Evolutionary conservation across 2,888 invertebrate species (phyloP), one percentile per base, ranked within the genome.

Genomic region (Drosophila bunnanda): DNA sequence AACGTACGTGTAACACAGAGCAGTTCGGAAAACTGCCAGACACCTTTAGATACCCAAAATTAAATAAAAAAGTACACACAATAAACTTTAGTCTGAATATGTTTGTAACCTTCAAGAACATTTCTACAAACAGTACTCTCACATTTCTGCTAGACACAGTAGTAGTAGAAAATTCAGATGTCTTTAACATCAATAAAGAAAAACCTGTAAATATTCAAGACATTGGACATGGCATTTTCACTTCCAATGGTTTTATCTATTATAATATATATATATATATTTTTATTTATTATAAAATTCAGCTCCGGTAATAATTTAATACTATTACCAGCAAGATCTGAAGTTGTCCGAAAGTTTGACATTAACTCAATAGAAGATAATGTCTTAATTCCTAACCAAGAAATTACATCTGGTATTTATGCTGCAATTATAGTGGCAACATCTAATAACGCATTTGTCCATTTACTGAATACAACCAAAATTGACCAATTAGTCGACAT

Each of bases 81-180:
- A 13, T n/a, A 36, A 36, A 36, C 36, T 13, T 36, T 36, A 36
- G 36, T 15, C 36, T 38, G 38, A n/a, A 38, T n/a, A n/a, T 38
- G n/a, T 38, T 38, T 38, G n/a, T 38, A 38, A n/a, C n/a, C n/a
- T 38, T 38, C 15, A 39, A 39, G n/a, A 39, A 39, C 39, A 39
- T 1, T n/a, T 32, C 4, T 17, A 17, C n/a, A 39, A 39, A n/a
- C n/a, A 39, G 39, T 17, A 39, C 17, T 39, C 39, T 39, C 4
- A 17, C 9, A n/a, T n/a, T 38, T 38, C 38, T 38, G n/a, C n/a
- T 39, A 8, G 39, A 17, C 39, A 39, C 39, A 17, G 9, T 17
- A 4, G 10, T n/a, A n/a, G n/a, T n/a, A n/a, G n/a, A n/a, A n/a
- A n/a, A n/a, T n/a, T n/a, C 39, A 17, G 17, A 17, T 17, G 4